A percentile compares a stretch with the other conserved stretches of the same genome.
Evolutionary conservation across 2,113 vertebrate genomes (phyloP).

Genomic region (Buteo buteo): DNA sequence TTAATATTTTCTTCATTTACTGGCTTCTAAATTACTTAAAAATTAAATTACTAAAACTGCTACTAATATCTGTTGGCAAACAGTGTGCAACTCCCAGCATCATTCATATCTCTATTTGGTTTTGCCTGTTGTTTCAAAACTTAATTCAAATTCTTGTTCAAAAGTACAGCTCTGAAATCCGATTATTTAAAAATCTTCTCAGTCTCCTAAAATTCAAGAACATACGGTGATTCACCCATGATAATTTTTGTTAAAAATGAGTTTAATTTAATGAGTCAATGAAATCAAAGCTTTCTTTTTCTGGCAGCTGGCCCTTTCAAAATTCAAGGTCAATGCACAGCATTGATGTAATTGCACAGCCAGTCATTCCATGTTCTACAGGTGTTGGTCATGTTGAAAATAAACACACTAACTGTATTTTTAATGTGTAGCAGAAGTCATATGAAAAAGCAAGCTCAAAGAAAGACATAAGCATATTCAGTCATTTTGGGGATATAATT

Average conservation of each 20-base stretch:
- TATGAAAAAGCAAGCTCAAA: not conserved
- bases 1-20: not conserved
- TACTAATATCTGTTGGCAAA: not conserved
- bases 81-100: not conserved
- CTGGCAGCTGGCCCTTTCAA: not conserved
- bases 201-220: constrained; percentile 7
- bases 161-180: not conserved
- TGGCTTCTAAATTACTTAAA: not conserved
- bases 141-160: not conserved
- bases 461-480: not conserved
- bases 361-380: not conserved
- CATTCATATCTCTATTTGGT: not conserved
- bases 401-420: not conserved
- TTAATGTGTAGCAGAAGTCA: not conserved
- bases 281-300: constrained; percentile 4
- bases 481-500: not conserved
- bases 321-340: constrained; percentile 24
- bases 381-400: not conserved
- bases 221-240: not conserved
- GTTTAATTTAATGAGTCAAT: constrained; percentile 27
- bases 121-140: not conserved
- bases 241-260: constrained; percentile 30
- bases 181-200: not conserved
- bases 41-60: not conserved
- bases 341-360: not conserved